Base-by-base conservation (phyloP, 2,113 vertebrate genomes). In the Callipepla squamata region DNA sequence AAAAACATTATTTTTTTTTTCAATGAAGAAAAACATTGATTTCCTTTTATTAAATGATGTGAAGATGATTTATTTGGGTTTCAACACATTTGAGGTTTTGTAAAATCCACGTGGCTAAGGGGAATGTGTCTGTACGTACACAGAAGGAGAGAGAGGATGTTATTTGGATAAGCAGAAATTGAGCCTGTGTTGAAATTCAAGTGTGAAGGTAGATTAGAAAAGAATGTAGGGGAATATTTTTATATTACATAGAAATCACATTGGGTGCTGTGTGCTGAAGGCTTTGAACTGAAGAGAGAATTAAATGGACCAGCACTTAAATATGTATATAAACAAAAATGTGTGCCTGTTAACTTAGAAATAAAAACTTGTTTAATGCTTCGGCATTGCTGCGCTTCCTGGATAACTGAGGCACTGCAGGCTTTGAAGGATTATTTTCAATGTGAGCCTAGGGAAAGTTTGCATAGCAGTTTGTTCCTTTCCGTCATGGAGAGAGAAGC, bases 401-500 rank as follows among this genome's bases (percentile, higher is more conserved):
- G 85, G 28, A 55, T 40, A 84, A 30, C 47, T 72, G 51, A 70
- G 28, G 34, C 32, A 94, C 94, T 83, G 34, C 15, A 26, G 23
- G 12, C 61, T 93, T 87, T 74, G 63, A 80, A 92, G 65, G 68
- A 61, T 84, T 90, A 67, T 88, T 80, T 36, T 70, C 4, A 0
- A 20, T 70, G 20, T 88, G 61, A 63, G 17, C 74, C 55, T 85
- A 78, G 57, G 77, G 73, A 45, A 86, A 26, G 32, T 96, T 93
- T 95, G 73, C 88, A 63, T 90, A 80, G 10, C 20, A 72, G 25
- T 94, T 94, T 86, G 9, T 94, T 94, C 51, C 73, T 57, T 88
- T 59, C 65, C 95, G 90, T 68, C 88, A 34, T 2, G 9, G 38
- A 65, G 57, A 83, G 30, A 72, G 55, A 79, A 91, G 91, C 58